Base-by-base conservation (phyloP, 2,888 invertebrate genomes). In the Ichneumoninae sp. region DNA sequence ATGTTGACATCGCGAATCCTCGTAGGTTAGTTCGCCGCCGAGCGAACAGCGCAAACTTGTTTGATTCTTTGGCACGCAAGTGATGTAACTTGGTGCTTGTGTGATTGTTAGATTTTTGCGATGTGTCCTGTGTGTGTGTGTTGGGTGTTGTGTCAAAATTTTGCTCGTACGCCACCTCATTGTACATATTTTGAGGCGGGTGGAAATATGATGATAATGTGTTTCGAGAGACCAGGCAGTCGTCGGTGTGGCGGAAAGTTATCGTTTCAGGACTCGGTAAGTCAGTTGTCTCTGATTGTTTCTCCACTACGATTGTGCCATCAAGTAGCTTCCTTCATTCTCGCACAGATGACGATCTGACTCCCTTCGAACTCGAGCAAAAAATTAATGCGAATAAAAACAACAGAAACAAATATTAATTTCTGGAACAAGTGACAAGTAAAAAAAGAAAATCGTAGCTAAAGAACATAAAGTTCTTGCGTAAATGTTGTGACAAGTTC, bases 41-140 rank as follows among this genome's bases (percentile, higher is more conserved):
- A 13, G 26, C 50, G 30, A 10, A 70, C 81, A 77, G 76, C 79
- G 71, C 75, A 85, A 85, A 86, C 68, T 86, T 87, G 81, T 87
- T 88, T 87, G 79, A 85, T 80, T 86, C 84, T 69, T 60, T 26
- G 60, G 36, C 22, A 52, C 36, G 33, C 36, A 66, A 33, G 70
- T 89, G 88, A 89, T 73, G 88, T 89, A 89, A 90, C 83, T 47
- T 16, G 52, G n/a, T 3, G 52, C n/a, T 54, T 71, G 50, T 69
- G 50, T 47, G 30, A 69, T 73, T 60, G 73, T n/a, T n/a, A 5
- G 44, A 63, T 60, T 40, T 66, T 13, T 40, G 5, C 40, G 40
- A 8, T 36, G 36, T 22, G 26, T 13, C 33, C 50, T 13, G 16
- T 63, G 13, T 16, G 36, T 26, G 30, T 3, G 16, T 30, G 60